These are phyloP conservation scores for Anolis apletophallus DNA, from an alignment of 2,797 vertebrate species.

Conservation along the genomic window DNA sequence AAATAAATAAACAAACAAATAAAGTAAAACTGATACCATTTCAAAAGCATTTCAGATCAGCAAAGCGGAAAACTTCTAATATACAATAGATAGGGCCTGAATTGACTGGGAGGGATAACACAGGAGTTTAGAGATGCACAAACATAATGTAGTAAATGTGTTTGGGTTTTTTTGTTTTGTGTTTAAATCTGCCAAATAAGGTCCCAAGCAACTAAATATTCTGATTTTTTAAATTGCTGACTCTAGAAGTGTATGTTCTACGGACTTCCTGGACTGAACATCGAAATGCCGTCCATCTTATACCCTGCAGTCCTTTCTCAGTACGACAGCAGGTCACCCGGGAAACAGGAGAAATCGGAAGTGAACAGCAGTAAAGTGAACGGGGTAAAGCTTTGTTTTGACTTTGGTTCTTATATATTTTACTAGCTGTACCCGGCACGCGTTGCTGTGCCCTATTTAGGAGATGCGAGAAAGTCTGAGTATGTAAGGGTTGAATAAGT, in stretches of 20 bases:
- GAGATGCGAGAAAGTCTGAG: too few species aligned
- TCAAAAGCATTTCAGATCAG: neutral
- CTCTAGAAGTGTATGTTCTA: conserved; percentile 94
- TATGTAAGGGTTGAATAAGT: too few species aligned
- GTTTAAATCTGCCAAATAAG: too few species aligned
- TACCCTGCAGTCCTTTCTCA: conserved; percentile 92
- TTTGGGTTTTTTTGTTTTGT: too few species aligned
- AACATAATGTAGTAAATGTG: too few species aligned
- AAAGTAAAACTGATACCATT: too few species aligned
- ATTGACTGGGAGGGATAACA: neutral
- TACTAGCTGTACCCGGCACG: too few species aligned
- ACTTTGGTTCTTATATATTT: rapidly evolving
- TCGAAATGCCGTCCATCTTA: conserved; percentile 88
- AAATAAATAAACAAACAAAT: too few species aligned
- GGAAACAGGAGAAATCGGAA: conserved; percentile 80
- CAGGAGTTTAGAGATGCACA: neutral
- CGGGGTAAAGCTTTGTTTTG: conserved; percentile 56
- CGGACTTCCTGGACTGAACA: conserved; percentile 89
- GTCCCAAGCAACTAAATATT: rapidly evolving
- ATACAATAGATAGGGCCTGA: neutral
- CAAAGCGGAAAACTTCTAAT: neutral
- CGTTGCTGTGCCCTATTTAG: too few species aligned
- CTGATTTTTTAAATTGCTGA: neutral
- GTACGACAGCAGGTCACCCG: conserved; percentile 83
- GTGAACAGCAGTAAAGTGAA: conserved; percentile 39